A percentile compares a stretch with the other conserved stretches of the same genome.
phyloP scores from a whole-genome alignment of 2,113 vertebrate genomes.

The Boleophthalmus pectinirostris region DNA sequence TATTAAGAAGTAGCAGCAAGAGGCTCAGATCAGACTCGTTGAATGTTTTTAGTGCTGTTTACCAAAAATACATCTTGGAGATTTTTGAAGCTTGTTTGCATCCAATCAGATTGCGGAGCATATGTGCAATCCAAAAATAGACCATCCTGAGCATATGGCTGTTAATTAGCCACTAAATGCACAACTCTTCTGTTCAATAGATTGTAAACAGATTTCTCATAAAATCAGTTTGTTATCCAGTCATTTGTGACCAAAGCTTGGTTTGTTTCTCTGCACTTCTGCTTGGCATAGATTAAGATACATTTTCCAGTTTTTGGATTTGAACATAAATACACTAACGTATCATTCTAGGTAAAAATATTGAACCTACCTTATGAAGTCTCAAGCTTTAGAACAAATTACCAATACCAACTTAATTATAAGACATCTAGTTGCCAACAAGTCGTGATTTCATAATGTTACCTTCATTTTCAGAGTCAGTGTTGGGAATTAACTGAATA shows the following conservation, averaged over 20 bases:
- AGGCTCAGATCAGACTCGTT: not conserved
- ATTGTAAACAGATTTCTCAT: not conserved
- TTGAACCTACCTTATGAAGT: not conserved
- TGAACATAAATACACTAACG: not conserved
- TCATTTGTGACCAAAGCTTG: not conserved
- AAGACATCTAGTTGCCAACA: not conserved
- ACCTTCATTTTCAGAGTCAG: not conserved
- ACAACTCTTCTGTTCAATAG: conserved; percentile 1
- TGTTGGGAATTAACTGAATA: too few species aligned
- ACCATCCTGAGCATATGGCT: conserved; percentile 3
- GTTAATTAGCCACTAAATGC: conserved; percentile 3
- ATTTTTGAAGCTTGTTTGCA: not conserved
- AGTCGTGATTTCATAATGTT: not conserved
- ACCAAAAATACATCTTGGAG: not conserved
- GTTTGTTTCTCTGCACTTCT: not conserved
- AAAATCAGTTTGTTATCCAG: not conserved
- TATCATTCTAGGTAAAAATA: not conserved
- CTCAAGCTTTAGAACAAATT: not conserved
- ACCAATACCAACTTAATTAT: not conserved
- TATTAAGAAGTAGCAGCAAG: not conserved
- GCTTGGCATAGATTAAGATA: not conserved
- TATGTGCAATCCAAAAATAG: not conserved
- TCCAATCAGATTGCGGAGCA: not conserved
- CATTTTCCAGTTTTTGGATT: not conserved
- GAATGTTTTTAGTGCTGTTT: not conserved